Evolutionary conservation across 1,140 invertebrate genomes (phyloP), one percentile per base, ranked within the genome.

Genomic region (Gryllus bimaculatus): DNA sequence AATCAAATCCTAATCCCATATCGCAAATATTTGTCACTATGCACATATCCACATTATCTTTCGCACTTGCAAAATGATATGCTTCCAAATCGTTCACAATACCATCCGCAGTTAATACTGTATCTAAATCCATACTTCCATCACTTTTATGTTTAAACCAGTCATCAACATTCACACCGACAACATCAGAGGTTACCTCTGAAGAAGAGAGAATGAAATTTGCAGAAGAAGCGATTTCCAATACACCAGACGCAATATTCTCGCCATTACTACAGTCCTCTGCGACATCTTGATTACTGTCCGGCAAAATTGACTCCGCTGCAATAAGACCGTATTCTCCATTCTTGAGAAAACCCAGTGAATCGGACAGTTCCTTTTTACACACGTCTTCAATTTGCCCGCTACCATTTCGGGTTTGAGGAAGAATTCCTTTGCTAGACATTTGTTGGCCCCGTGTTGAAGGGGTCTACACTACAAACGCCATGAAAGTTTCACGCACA

Each of bases 71-170:
- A 26, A 85, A 79, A 79, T 85, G 83, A 8, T 84, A 84, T 48
- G 83, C 82, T 8, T 81, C 81, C 74, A 85, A 84, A 21, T 78
- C 48, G 73, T n/a, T 73, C 8, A 49, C 21, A 20, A 78, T 20
- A 21, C 0, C 78, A 21, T 78, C 78, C n/a, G 18, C 73, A 15
- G 48, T 78, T 49, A 78, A 47, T 74, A 82, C 82, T 0, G 80
- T 73, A 74, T 85, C 84, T 76, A 85, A 79, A 7, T 85, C 84
- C 74, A 84, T 84, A 66, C 79, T 83, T n/a, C 84, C 82, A 12
- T 85, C 84, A 8, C 83, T 82, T 8, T 83, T 81, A n/a, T 81
- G 82, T 80, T 85, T 85, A 20, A 86, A 81, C 85, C 85, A 86
- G 81, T 85, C 84, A 77, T 86, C 85, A 75, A 86, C 84, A 73